Percentiles rank a stretch among this genome's conserved stretches.
Conservation (phyloP, 2,888 invertebrate genomes). For the Agonopterix heracliana region DNA sequence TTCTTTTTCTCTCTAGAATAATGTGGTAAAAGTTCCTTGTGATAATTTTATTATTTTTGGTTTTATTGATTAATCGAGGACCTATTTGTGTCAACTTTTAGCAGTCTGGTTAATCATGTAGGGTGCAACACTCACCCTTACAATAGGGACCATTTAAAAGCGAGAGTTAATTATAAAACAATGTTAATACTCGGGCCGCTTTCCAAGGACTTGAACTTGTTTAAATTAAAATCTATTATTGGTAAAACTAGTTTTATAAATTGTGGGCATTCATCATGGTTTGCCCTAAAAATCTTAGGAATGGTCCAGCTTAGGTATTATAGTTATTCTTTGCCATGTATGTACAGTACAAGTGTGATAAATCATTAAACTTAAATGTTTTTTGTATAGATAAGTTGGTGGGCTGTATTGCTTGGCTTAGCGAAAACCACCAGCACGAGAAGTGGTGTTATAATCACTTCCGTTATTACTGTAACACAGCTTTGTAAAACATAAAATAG, state of each 20-base stretch:
- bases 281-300: conserved; percentile 8
- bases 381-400: conserved; percentile 31
- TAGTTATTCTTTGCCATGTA: conserved; percentile 54
- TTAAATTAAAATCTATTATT: not conserved
- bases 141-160: conserved; percentile 20
- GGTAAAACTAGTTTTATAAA: not conserved
- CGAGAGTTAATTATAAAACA: conserved; percentile 6
- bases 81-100: not conserved
- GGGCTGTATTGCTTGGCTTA: conserved; percentile 38
- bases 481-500: conserved; percentile 40
- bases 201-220: conserved; percentile 12
- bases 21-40: conserved; percentile 12
- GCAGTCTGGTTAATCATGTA: not conserved
- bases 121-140: not conserved
- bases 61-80: not conserved
- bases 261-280: conserved; percentile 2
- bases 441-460: conserved; percentile 72
- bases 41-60: conserved; percentile 6
- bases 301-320: conserved; percentile 32
- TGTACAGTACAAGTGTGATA: conserved; percentile 67
- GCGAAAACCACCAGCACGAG: conserved; percentile 28
- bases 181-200: conserved; percentile 16
- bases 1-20: conserved; percentile 2
- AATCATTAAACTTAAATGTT: conserved; percentile 25
- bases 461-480: conserved; percentile 38